Evolutionary conservation across 2,888 invertebrate species (phyloP).

Genomic region (Hypolimnas misippus): DNA sequence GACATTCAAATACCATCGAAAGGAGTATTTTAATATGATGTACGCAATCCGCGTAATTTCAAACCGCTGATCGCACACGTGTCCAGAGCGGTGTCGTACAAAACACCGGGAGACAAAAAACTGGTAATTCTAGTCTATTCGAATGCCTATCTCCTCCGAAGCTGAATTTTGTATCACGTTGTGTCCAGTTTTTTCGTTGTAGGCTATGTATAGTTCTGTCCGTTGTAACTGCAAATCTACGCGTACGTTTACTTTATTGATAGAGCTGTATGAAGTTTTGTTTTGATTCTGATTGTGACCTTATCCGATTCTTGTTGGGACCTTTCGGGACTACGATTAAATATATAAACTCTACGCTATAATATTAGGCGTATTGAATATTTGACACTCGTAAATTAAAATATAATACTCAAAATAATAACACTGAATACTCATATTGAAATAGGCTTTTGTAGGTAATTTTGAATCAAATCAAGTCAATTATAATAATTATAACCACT

Average conservation of each 20-base stretch:
- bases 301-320: no score
- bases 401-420: background rate
- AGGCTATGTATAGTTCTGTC: slow-evolving; percentile 21
- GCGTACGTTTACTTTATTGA: no score
- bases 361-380: background rate
- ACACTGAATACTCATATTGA: no score
- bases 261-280: no score
- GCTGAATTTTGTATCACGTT: slow-evolving; percentile 3
- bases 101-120: slow-evolving; percentile 4
- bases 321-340: no score
- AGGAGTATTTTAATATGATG: background rate
- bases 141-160: slow-evolving; percentile 14
- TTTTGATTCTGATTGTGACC: no score
- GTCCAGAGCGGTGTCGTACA: background rate
- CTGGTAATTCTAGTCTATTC: slow-evolving; percentile 20
- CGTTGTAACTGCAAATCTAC: background rate
- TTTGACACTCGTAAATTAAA: background rate
- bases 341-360: background rate
- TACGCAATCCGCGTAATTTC: background rate
- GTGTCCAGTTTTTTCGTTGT: slow-evolving; percentile 19
- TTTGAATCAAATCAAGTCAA: background rate
- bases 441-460: no score
- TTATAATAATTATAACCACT: no score
- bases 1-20: background rate
- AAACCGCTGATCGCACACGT: background rate